These are phyloP conservation scores for Pipistrellus kuhlii DNA, from an alignment of 2,797 vertebrate genomes.

Conservation along the genomic window DNA sequence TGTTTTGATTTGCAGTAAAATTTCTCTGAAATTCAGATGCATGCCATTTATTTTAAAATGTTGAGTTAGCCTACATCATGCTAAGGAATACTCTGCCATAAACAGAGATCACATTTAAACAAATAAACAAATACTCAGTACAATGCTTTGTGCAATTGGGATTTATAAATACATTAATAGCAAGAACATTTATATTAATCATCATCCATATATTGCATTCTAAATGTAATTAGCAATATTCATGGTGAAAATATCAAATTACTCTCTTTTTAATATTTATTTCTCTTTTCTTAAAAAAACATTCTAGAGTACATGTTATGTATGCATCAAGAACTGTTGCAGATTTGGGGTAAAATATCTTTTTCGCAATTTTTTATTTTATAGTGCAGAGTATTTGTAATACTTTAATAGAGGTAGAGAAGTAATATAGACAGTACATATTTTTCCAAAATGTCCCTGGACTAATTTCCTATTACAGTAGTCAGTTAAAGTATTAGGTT, in stretches of 20 bases:
- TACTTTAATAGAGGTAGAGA: background rate
- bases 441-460: background rate
- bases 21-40: conserved; percentile 27
- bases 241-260: background rate
- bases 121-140: background rate
- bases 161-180: background rate
- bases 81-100: background rate
- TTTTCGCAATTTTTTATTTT: background rate
- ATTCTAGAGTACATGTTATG: background rate
- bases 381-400: background rate
- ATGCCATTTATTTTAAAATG: background rate
- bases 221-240: background rate
- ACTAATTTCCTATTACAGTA: background rate
- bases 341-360: background rate
- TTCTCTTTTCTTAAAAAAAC: background rate
- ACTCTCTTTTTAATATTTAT: background rate
- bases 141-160: background rate
- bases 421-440: background rate
- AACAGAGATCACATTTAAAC: background rate
- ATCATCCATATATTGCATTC: background rate
- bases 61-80: background rate
- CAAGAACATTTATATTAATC: background rate
- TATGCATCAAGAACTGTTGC: background rate
- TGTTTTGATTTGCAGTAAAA: background rate
- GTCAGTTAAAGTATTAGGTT: conserved; percentile 1